Base-by-base conservation (phyloP, 2,888 invertebrate species). In the Callimorpha dominula region DNA sequence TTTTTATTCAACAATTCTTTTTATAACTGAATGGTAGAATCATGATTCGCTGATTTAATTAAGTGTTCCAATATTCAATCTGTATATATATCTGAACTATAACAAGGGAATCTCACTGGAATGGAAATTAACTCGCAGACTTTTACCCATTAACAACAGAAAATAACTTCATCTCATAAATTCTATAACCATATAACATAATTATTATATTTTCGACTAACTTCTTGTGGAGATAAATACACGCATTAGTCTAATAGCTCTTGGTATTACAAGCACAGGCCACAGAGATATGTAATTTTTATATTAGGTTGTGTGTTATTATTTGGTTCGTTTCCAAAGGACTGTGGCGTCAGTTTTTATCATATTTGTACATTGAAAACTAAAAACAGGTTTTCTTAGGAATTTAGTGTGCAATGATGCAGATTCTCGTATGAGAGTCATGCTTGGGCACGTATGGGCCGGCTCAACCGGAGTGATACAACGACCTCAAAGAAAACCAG, bases 211-310 rank as follows among this genome's bases (percentile, higher is more conserved):
- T n/a, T n/a, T 50, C 42, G n/a, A 42, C 40, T 9, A n/a, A 43
- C 46, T 49, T 66, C 40, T 64, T 74, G 20, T 68, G 42, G 65
- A 46, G 65, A 74, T 74, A 74, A 74, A 66, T 54, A 65, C 43
- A 14, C 11, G 40, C 62, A 74, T 74, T 71, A 74, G 46, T 20
- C 12, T 71, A 74, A 69, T 69, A 40, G 65, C 65, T 52, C 49
- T 68, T 43, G 1, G 63, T 68, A 65, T 66, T 65, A 66, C 62
- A n/a, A 43, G 43, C 17, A 42, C 17, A 4, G n/a, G n/a, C n/a
- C n/a, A n/a, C n/a, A 14, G 15, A 62, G 43, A 62, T 68, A 69
- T 40, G 15, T 74, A 71, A 68, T 74, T 71, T 74, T 71, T 74
- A 68, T 74, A 74, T 74, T 71, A 74, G 17, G 46, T 46, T 31